Base-by-base conservation (phyloP, 2,888 invertebrate genomes). In the Pachycephus smyrnensis region DNA sequence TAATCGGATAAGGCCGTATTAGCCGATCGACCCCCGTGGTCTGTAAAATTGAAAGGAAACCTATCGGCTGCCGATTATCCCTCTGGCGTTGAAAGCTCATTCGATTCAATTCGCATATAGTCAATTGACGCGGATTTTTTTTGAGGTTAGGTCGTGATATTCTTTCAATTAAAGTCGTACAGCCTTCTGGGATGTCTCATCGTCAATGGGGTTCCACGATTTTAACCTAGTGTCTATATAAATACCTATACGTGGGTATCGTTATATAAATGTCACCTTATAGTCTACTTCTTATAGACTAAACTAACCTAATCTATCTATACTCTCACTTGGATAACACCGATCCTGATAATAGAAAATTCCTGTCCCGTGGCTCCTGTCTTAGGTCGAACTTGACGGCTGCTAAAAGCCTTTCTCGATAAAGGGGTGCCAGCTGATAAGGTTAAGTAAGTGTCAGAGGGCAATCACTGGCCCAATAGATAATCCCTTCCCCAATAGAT, bases 1-100 rank as follows among this genome's bases (percentile, higher is more conserved):
- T 85, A 86, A 88, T 87, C 69, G 15, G 33, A n/a, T 12, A 11
- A 76, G 30, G 37, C 23, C 2, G n/a, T 35, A 71, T 73, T 76
- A 36, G 6, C 23, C 55, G 55, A 23, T 55, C 55, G 55, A 6
- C 15, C 23, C 55, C 23, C 23, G 55, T 55, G 23, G 23, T 55
- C 55, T 32, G 71, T 71, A 71, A 31, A 71, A 71, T 71, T 71
- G 71, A 71, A 71, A 71, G 31, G 31, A 71, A 71, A 71, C 32
- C 71, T 32, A 71, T 71, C 55, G 55, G 23, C 23, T 55, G 55
- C 55, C 55, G 23, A 55, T 55, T 55, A 40, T 55, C 55, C 23
- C 55, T 23, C 55, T 23, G 55, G 55, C 23, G 55, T 55, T 23
- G 23, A 55, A 9, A 1, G 23, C 33, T 69, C 30, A n/a, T 68